Percentiles rank a stretch among this genome's conserved stretches.
Evolutionary conservation across 2,888 invertebrate species (phyloP).

Genomic region (Mythimna pallens): DNA sequence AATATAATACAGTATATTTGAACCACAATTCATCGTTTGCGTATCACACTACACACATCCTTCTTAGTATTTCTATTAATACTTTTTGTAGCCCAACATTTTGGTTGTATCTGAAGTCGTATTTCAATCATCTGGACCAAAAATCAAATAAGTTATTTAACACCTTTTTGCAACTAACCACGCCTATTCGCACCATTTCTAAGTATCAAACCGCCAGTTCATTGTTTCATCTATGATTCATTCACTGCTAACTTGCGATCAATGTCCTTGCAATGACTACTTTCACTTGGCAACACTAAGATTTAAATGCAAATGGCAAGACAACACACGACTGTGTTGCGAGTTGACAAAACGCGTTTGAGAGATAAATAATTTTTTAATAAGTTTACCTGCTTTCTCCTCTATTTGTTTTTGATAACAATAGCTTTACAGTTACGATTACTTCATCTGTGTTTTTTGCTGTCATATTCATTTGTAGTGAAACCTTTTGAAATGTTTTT

Average conservation of each 20-base stretch:
- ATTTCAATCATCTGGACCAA: conserved; percentile 13
- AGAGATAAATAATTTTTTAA: conserved; percentile 26
- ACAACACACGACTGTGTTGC: conserved; percentile 46
- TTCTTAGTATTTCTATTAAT: too few species aligned
- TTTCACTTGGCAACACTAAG: conserved; percentile 67
- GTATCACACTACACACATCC: too few species aligned
- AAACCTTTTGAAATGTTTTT: too few species aligned
- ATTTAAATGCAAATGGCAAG: conserved; percentile 65
- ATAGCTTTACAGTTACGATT: not conserved
- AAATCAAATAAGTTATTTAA: conserved; percentile 34
- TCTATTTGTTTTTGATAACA: conserved; percentile 20
- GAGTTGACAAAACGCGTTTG: conserved; percentile 34
- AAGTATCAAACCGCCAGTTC: conserved; percentile 32
- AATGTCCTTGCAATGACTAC: conserved; percentile 62
- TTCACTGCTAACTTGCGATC: conserved; percentile 40
- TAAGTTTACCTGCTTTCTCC: conserved; percentile 42
- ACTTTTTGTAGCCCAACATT: too few species aligned
- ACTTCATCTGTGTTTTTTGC: too few species aligned
- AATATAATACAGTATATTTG: too few species aligned
- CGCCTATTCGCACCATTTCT: conserved; percentile 27
- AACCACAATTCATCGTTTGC: too few species aligned
- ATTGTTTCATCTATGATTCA: conserved; percentile 53
- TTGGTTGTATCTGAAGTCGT: too few species aligned
- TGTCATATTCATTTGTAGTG: too few species aligned
- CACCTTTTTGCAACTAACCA: conserved; percentile 18